Percentiles rank a stretch among this genome's conserved stretches.
Conservation (phyloP, 2,888 invertebrate species). For the Lithodes maja region DNA sequence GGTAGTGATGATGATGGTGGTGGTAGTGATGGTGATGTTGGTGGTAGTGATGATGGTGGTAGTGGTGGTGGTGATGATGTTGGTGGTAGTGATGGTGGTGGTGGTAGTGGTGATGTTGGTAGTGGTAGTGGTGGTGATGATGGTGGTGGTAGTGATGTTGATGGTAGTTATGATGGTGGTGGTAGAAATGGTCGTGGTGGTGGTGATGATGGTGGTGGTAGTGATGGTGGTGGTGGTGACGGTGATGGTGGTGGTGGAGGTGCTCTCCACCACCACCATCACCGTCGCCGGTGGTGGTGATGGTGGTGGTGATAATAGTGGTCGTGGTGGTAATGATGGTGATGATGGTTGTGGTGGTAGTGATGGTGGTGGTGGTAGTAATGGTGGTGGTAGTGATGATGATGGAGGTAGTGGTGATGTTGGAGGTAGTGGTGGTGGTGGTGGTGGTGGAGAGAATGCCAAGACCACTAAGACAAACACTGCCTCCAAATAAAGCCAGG, state of each 20-base stretch:
- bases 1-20: no score
- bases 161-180: no score
- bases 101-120: background rate
- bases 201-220: background rate
- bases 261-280: no score
- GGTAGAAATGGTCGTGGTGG: background rate
- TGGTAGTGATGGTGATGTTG: background rate
- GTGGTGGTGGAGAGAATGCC: slow-evolving; percentile 19
- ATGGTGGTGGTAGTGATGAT: no score
- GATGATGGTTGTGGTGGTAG: no score
- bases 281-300: no score
- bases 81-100: background rate
- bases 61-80: no score
- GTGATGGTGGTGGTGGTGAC: background rate
- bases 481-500: slow-evolving; percentile 43
- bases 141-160: no score
- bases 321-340: no score
- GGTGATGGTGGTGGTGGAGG: background rate
- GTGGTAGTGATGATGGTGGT: background rate
- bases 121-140: no score
- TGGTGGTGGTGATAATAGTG: no score
- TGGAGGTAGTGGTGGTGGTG: slow-evolving; percentile 40
- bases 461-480: slow-evolving; percentile 52
- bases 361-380: no score
- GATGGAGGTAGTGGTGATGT: background rate